Evolutionary conservation across 2,888 invertebrate species (phyloP), one percentile per base, ranked within the genome.

Genomic region (Thelaira solivaga): DNA sequence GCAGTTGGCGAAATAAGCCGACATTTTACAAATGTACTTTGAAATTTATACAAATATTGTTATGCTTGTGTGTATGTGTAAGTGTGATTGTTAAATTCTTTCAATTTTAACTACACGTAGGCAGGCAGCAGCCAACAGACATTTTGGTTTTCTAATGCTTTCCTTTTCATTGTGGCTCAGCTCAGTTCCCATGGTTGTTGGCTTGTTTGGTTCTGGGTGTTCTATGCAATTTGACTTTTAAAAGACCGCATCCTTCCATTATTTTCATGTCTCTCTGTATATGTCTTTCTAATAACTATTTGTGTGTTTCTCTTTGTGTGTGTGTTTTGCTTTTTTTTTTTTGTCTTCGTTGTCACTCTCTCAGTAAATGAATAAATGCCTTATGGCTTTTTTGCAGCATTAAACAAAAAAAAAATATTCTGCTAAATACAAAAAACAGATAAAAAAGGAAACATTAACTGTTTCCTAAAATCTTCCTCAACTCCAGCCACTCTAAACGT

Each of bases 151-250:
- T 59, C 68, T 68, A 59, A 59, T 73, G 57, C 69, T 41, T 71
- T 36, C 51, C 24, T 51, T 31, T 71, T 16, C 24, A 36, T 57
- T 65, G 47, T 26, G 45, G 16, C 18, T 53, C 36, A 24, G 34
- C 53, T 53, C 41, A 53, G 29, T 36, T 67, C 39, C 45, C 24
- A 53, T 68, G 71, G 29, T 75, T n/a, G n/a, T n/a, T 64, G 41
- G 39, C 45, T 43, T 39, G n/a, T 53, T 68, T 62, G 24, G 61
- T 55, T 61, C 69, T 74, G 78, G 78, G 73, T 74, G 74, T 78
- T 78, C 71, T 78, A 74, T 74, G 74, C 78, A 78, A 71, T 74
- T 78, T 74, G 78, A 78, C 71, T 78, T 78, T 71, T 74, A 61
- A 74, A 74, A 74, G 51, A 74, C 78, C 74, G 69, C 78, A 78